A percentile compares a stretch with the other conserved stretches of the same genome.
Evolutionary conservation across 2,888 invertebrate species (phyloP).

Genomic region (Himalopsyche anomala): DNA sequence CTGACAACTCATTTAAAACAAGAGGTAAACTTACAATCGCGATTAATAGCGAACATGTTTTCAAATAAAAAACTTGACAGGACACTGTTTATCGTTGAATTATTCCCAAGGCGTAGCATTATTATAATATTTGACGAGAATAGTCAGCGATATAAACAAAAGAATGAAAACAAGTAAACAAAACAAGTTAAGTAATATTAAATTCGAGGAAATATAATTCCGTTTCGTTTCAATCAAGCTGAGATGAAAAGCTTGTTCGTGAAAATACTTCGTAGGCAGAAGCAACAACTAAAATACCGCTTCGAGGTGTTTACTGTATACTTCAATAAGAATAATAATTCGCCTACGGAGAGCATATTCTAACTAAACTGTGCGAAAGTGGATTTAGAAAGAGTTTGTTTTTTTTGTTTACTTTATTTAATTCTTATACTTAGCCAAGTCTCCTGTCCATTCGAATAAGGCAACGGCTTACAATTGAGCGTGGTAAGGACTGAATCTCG

Average conservation of each 20-base stretch:
- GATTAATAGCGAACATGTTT: no score
- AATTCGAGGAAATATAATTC: conserved; percentile 19
- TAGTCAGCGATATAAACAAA: background rate
- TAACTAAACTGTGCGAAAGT: background rate
- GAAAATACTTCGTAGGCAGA: conserved; percentile 8
- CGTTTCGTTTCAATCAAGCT: conserved; percentile 42
- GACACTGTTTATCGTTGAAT: conserved; percentile 1
- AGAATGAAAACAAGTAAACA: conserved; percentile 7
- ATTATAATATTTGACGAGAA: conserved; percentile 15
- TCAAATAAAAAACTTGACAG: no score
- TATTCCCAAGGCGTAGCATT: background rate
- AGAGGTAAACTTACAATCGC: no score
- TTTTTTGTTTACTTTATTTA: no score
- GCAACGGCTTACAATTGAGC: no score
- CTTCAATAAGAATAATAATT: background rate
- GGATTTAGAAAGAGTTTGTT: background rate
- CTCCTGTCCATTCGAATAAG: no score
- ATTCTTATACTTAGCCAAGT: no score
- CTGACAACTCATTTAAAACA: no score
- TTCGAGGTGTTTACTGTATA: background rate
- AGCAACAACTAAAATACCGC: conserved; percentile 9
- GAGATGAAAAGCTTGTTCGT: conserved; percentile 44
- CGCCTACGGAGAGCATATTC: background rate
- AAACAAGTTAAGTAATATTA: background rate
- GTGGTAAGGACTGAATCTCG: no score